These are phyloP conservation scores for Drosophila borealis DNA, from an alignment of 2,888 invertebrate species.

Conservation along the genomic window DNA sequence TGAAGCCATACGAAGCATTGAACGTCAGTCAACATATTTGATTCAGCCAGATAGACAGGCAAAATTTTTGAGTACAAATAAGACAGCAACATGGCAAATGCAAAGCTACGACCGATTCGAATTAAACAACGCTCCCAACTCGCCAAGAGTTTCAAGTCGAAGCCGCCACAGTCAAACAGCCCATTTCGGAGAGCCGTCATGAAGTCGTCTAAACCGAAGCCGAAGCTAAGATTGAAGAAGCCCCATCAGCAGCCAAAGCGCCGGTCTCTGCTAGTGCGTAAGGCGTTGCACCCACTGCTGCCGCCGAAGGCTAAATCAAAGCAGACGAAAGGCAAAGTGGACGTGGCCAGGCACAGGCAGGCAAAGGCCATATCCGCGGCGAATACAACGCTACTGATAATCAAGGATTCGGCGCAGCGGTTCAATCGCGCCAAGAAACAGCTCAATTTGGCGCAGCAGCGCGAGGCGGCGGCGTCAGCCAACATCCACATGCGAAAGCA, in stretches of 20 bases:
- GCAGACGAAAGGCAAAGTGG: neutral
- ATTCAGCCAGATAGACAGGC: conserved; percentile 18
- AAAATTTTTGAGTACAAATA: conserved; percentile 35
- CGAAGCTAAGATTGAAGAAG: neutral
- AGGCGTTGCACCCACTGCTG: conserved; percentile 23
- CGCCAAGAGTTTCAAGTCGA: neutral
- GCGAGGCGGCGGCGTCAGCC: neutral
- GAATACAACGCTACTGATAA: conserved; percentile 2
- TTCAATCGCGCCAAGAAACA: conserved; percentile 1
- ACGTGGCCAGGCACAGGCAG: neutral
- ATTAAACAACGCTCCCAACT: conserved; percentile 2
- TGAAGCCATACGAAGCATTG: conserved; percentile 10
- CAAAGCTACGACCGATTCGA: conserved; percentile 8
- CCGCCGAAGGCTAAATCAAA: neutral
- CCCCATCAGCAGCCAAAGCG: neutral
- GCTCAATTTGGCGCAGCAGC: neutral
- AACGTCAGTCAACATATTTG: conserved; percentile 22
- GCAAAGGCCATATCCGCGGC: neutral
- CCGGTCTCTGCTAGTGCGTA: conserved; percentile 28
- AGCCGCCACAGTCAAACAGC: neutral
- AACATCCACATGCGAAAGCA: neutral
- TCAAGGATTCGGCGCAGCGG: neutral
- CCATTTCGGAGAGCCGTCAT: neutral
- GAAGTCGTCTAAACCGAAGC: neutral
- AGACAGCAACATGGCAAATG: conserved; percentile 31